Conservation (phyloP, 2,113 vertebrate species). For the Tragelaphus buxtoni region DNA sequence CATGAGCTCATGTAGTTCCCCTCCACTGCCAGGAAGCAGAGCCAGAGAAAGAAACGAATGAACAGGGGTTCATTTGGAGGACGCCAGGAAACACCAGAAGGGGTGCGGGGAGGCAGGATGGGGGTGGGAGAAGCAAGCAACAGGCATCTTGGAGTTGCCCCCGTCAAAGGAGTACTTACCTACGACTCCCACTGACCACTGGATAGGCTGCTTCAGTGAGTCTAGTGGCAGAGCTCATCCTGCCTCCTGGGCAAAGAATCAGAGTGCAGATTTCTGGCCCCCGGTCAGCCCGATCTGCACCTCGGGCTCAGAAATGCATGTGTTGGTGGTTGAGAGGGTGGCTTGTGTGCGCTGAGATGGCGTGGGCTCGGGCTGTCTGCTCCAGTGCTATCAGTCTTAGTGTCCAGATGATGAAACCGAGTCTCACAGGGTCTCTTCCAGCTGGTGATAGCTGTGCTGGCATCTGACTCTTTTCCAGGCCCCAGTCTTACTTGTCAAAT, state of each 20-base stretch:
- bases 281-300: background rate
- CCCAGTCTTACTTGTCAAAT: background rate
- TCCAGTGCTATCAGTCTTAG: fast-evolving
- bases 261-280: background rate
- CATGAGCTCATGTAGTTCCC: fast-evolving
- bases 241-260: background rate
- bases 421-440: background rate
- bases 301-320: fast-evolving
- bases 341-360: fast-evolving
- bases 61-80: background rate
- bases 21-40: background rate
- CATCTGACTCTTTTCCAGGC: background rate
- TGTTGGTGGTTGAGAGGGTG: background rate
- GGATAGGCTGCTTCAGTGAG: background rate
- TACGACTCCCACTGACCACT: fast-evolving
- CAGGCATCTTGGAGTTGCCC: background rate
- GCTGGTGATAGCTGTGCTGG: background rate
- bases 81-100: background rate
- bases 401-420: background rate
- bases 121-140: background rate
- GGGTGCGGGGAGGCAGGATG: fast-evolving
- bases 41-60: fast-evolving
- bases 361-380: fast-evolving
- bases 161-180: background rate
- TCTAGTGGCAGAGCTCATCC: background rate